phyloP scores from a whole-genome alignment of 2,797 vertebrate genomes.

The Labroides dimidiatus region DNA sequence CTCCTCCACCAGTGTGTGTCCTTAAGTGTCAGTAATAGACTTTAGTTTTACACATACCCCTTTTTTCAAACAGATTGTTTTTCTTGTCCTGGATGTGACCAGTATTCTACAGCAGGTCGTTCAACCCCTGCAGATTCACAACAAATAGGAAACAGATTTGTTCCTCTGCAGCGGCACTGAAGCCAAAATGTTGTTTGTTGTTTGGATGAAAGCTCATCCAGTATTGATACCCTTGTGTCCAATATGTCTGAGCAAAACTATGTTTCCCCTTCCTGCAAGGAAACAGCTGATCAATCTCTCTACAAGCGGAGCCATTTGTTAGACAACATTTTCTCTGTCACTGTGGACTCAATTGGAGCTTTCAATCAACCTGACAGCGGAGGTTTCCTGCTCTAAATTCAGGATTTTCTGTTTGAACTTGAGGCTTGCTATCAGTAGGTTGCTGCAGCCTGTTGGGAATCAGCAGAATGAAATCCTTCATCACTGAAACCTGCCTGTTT shows the following conservation, averaged over 20 bases:
- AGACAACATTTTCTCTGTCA: conserved; percentile 67
- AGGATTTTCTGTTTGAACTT: conserved; percentile 15
- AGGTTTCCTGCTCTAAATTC: conserved; percentile 34
- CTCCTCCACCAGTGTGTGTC: neutral
- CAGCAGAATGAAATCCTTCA: conserved; percentile 6
- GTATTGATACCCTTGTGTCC: conserved; percentile 60
- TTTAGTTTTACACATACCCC: conserved; percentile 7
- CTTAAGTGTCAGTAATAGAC: neutral
- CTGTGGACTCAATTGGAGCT: conserved; percentile 50
- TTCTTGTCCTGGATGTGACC: conserved; percentile 22
- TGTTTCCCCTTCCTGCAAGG: conserved; percentile 61
- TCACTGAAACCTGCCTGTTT: conserved; percentile 50
- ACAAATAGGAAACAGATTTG: conserved; percentile 43
- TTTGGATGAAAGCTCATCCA: conserved; percentile 50
- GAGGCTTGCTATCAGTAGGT: conserved; percentile 21
- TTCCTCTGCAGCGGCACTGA: conserved; percentile 31
- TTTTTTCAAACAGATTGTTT: conserved; percentile 11
- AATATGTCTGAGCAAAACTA: conserved; percentile 64
- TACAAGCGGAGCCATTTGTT: conserved; percentile 60
- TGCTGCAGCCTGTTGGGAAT: conserved; percentile 17
- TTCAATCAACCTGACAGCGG: conserved; percentile 61
- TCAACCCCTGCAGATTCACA: conserved; percentile 32
- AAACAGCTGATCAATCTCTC: conserved; percentile 64
- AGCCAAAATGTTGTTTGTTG: conserved; percentile 43
- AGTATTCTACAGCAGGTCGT: conserved; percentile 14